A percentile compares a stretch with the other conserved stretches of the same genome.
phyloP scores from a whole-genome alignment of 2,113 vertebrate genomes.

The Lamprotornis superbus region DNA sequence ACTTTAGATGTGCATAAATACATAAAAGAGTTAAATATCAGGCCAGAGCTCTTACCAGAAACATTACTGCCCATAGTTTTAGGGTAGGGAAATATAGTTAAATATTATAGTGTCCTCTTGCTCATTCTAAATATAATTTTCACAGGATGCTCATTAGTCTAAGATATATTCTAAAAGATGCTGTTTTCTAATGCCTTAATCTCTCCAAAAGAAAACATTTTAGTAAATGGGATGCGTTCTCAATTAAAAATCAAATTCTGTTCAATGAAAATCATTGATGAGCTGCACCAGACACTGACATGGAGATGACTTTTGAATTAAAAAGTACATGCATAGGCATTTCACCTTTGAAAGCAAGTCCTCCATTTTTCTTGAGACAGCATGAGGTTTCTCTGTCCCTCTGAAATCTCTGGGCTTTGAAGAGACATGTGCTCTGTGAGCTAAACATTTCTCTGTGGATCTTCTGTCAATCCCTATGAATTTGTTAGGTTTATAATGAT shows the following conservation, averaged over 20 bases:
- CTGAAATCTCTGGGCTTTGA: background rate
- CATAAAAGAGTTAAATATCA: background rate
- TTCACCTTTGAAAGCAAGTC: background rate
- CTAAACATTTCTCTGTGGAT: background rate
- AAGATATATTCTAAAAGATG: background rate
- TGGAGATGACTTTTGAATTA: background rate
- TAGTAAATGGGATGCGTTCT: background rate
- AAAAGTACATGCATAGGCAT: background rate
- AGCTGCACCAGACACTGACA: background rate
- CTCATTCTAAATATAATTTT: background rate
- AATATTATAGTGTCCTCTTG: background rate
- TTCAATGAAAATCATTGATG: background rate
- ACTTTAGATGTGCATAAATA: background rate
- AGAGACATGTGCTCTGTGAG: background rate
- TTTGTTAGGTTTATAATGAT: background rate
- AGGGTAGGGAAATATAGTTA: background rate
- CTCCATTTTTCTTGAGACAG: background rate
- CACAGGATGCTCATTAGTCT: background rate
- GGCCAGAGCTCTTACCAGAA: background rate
- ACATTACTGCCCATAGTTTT: background rate
- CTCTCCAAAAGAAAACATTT: background rate
- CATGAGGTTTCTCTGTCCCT: background rate
- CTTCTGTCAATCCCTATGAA: background rate
- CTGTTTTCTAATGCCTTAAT: background rate
- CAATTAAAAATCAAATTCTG: background rate